A percentile compares a stretch with the other conserved stretches of the same genome.
Evolutionary conservation across 1,140 invertebrate species (phyloP).

Genomic region (Carcinoscorpius rotundicauda): DNA sequence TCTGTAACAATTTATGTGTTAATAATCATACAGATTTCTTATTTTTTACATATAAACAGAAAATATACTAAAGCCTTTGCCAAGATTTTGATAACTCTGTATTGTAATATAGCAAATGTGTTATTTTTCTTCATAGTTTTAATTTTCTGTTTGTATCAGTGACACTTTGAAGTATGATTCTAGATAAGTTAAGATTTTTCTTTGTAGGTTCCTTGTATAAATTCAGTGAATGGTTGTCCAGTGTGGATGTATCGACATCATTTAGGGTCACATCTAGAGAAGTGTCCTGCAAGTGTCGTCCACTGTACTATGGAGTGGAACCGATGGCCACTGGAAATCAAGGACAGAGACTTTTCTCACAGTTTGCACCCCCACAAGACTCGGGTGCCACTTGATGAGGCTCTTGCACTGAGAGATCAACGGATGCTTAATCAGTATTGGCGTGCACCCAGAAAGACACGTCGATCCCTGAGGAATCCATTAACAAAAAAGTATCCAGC

Average conservation of each 20-base stretch:
- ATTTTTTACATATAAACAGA: too few relatives aligned
- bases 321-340: constrained; percentile 31
- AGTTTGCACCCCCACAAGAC: constrained; percentile 11
- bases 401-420: constrained; percentile 39
- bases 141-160: neutral
- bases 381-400: constrained; percentile 34
- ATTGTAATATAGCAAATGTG: neutral
- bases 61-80: neutral
- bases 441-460: constrained; percentile 28
- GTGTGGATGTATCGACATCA: constrained; percentile 31
- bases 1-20: too few relatives aligned
- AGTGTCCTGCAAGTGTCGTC: constrained; percentile 41
- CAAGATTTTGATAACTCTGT: neutral
- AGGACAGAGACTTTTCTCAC: constrained; percentile 18
- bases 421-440: constrained; percentile 28
- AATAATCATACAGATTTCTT: too few relatives aligned
- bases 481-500: constrained; percentile 34
- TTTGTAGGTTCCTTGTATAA: constrained; percentile 34
- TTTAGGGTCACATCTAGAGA: constrained; percentile 32
- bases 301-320: constrained; percentile 42
- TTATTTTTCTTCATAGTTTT: neutral
- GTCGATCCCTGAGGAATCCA: constrained; percentile 29
- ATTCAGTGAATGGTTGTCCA: constrained; percentile 38
- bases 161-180: neutral
- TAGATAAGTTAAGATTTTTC: constrained; percentile 4